phyloP scores from a whole-genome alignment of 2,888 invertebrate genomes.

The Chromoteleia sp. region DNA sequence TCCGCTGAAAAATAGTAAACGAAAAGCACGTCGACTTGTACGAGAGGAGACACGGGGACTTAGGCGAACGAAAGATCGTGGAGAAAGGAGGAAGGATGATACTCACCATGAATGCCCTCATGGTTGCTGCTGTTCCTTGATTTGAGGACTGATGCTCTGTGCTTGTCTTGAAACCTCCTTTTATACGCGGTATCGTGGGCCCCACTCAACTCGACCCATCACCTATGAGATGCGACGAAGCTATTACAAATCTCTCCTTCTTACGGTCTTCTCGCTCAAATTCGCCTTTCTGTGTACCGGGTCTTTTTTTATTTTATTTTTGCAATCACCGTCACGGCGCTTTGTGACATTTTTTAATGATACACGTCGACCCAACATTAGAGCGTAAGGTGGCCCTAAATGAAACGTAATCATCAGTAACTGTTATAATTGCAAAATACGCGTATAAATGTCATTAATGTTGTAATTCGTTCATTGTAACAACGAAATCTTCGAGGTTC shows the following conservation, averaged over 20 bases:
- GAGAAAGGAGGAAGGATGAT: slow-evolving; percentile 73
- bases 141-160: slow-evolving; percentile 84
- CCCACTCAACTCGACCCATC: slow-evolving; percentile 83
- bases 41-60: slow-evolving; percentile 21
- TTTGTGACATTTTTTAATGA: slow-evolving; percentile 36
- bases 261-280: slow-evolving; percentile 68
- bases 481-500: not conserved
- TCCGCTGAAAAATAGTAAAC: slow-evolving; percentile 28
- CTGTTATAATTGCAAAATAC: slow-evolving; percentile 23
- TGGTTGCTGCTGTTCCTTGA: slow-evolving; percentile 83
- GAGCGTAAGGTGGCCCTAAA: not conserved
- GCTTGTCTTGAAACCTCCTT: slow-evolving; percentile 82
- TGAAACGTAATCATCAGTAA: not conserved
- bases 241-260: slow-evolving; percentile 79
- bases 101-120: slow-evolving; percentile 85
- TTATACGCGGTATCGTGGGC: slow-evolving; percentile 80
- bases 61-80: slow-evolving; percentile 51
- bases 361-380: not conserved
- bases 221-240: slow-evolving; percentile 82
- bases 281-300: slow-evolving; percentile 59
- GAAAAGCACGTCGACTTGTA: slow-evolving; percentile 16
- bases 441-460: slow-evolving; percentile 33
- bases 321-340: slow-evolving; percentile 27
- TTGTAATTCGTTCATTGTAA: slow-evolving; percentile 20
- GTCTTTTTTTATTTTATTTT: slow-evolving; percentile 21